Evolutionary conservation across 2,888 invertebrate genomes (phyloP).

Genomic region (Drosophila leonis): DNA sequence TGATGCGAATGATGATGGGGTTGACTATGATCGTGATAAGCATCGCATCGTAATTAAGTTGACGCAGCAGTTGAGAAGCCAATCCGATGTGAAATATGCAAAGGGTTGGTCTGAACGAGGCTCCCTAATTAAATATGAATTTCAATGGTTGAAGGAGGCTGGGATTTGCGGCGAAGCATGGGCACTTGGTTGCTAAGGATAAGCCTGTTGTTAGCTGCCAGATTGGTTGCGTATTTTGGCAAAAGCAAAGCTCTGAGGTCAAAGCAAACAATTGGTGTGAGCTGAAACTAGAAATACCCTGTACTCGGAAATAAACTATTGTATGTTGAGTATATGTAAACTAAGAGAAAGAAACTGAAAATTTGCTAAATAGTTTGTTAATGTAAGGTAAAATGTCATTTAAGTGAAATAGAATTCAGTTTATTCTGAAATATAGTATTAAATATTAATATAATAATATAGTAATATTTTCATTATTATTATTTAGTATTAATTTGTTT

Average conservation of each 20-base stretch:
- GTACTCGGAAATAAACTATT: not conserved
- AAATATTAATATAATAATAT: no score
- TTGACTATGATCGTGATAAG: slow-evolving; percentile 68
- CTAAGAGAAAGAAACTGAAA: not conserved
- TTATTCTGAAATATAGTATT: no score
- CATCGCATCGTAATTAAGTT: slow-evolving; percentile 72
- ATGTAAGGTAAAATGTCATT: not conserved
- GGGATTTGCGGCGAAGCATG: not conserved
- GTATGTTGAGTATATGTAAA: not conserved
- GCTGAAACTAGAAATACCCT: slow-evolving; percentile 21
- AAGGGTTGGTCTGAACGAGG: slow-evolving; percentile 10
- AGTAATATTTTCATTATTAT: no score
- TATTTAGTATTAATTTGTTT: no score
- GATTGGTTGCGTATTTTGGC: slow-evolving; percentile 58
- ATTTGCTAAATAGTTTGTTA: not conserved
- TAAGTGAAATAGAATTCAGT: no score
- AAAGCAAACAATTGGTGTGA: slow-evolving; percentile 5
- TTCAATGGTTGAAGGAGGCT: slow-evolving; percentile 26
- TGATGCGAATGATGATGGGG: slow-evolving; percentile 17
- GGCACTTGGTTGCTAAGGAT: slow-evolving; percentile 14
- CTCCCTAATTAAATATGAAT: slow-evolving; percentile 76
- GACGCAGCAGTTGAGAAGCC: slow-evolving; percentile 54
- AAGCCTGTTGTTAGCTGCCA: slow-evolving; percentile 56
- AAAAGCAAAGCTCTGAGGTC: slow-evolving; percentile 18
- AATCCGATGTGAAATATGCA: slow-evolving; percentile 54